Percentiles rank a stretch among this genome's conserved stretches.
Conservation (phyloP, 2,113 vertebrate species). For the Phyllostomus hastatus region DNA sequence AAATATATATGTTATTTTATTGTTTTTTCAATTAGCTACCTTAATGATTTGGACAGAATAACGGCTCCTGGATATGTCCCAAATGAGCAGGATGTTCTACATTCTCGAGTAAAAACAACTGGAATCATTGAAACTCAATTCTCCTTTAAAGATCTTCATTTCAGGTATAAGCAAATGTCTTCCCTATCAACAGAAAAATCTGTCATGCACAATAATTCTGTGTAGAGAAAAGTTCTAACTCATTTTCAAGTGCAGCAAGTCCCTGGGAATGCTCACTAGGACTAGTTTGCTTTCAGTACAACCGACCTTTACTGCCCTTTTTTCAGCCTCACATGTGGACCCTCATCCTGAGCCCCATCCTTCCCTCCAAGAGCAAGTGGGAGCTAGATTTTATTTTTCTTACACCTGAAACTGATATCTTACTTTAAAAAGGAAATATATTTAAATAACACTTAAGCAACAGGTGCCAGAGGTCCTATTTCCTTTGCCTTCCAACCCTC, state of each 20-base stretch:
- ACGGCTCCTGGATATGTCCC: conserved; percentile 82
- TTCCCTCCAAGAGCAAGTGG: not conserved
- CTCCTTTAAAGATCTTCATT: conserved; percentile 94
- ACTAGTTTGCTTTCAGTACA: fast-evolving
- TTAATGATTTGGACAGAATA: conserved; percentile 81
- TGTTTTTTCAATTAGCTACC: conserved; percentile 76
- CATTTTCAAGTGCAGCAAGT: not conserved
- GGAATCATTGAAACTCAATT: conserved; percentile 96
- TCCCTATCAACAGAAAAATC: not conserved
- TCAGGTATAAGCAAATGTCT: conserved; percentile 84
- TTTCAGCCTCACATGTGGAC: fast-evolving
- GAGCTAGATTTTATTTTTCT: not conserved
- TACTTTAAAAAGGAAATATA: not conserved
- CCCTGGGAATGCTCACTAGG: not conserved
- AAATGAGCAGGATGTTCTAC: conserved; percentile 94
- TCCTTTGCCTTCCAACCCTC: not conserved
- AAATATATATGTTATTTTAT: not conserved
- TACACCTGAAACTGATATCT: not conserved
- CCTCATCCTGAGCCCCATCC: not conserved
- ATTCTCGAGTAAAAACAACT: conserved; percentile 95
- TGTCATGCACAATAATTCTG: not conserved
- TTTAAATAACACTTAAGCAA: not conserved
- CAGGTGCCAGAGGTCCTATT: not conserved
- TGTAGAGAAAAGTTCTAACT: not conserved
- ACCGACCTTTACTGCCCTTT: too few species aligned